These are phyloP conservation scores for Kryphioiulus occultus DNA, from an alignment of 2,888 invertebrate species.

Conservation along the genomic window DNA sequence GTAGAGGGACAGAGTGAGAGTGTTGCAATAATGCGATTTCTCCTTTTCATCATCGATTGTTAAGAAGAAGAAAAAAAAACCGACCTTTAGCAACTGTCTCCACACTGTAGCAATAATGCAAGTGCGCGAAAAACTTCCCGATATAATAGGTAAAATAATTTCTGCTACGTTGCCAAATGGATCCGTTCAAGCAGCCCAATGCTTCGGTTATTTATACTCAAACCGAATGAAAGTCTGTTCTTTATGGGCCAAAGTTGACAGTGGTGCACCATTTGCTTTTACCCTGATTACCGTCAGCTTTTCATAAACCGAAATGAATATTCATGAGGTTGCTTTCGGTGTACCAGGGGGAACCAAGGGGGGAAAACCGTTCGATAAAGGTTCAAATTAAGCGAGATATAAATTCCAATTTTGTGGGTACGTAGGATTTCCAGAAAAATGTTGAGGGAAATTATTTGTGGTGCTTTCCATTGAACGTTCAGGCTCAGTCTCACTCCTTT, in stretches of 20 bases:
- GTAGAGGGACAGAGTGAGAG: background rate
- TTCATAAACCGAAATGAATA: slow-evolving; percentile 35
- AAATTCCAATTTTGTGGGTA: background rate
- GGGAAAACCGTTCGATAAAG: background rate
- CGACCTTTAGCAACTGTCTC: background rate
- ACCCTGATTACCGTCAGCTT: background rate
- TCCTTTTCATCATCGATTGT: slow-evolving; percentile 29
- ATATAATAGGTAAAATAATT: slow-evolving; percentile 32
- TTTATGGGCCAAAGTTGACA: slow-evolving; percentile 29
- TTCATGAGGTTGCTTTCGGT: background rate
- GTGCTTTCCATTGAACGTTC: too few relatives aligned
- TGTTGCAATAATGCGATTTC: slow-evolving; percentile 25
- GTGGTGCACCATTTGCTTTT: slow-evolving; percentile 9
- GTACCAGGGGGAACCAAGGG: background rate
- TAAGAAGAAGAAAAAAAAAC: background rate
- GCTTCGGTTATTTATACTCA: background rate
- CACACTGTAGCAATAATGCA: background rate
- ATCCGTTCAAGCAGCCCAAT: background rate
- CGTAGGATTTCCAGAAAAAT: background rate
- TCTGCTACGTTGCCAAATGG: background rate
- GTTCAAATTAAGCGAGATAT: background rate
- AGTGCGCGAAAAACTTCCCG: background rate
- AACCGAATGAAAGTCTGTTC: background rate
- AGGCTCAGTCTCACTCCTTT: too few relatives aligned
- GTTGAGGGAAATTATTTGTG: background rate